Conservation (phyloP, 2,888 invertebrate genomes). For the Andrena chrysosceles region DNA sequence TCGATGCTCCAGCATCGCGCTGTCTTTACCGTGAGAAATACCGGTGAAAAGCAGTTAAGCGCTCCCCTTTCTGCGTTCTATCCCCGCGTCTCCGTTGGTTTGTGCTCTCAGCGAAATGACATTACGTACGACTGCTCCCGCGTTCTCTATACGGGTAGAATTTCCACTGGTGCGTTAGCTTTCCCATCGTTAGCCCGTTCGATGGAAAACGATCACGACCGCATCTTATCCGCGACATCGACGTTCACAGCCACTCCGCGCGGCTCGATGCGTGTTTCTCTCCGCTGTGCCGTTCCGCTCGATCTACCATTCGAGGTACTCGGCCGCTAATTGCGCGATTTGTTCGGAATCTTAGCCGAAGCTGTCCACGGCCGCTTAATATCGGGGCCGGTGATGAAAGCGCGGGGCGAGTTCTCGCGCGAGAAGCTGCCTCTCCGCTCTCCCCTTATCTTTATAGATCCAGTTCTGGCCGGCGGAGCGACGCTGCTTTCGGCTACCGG, state of each 20-base stretch:
- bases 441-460: conserved; percentile 64
- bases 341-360: conserved; percentile 54
- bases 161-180: background rate
- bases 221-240: conserved; percentile 10
- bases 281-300: conserved; percentile 15
- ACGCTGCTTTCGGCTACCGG: conserved; percentile 53
- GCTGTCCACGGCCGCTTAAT: conserved; percentile 18
- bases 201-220: background rate
- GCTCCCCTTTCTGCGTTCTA: background rate
- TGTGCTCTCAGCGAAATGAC: background rate
- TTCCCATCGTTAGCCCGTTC: conserved; percentile 29
- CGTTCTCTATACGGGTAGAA: background rate
- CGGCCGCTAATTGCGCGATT: conserved; percentile 65
- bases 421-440: background rate
- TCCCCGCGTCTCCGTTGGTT: background rate
- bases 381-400: conserved; percentile 40
- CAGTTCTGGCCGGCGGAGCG: conserved; percentile 44
- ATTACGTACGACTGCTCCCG: background rate
- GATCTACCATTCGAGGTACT: conserved; percentile 20
- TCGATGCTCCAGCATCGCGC: background rate
- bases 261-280: conserved; percentile 18
- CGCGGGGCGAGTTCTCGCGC: conserved; percentile 24
- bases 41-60: background rate
- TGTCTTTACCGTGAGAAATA: conserved; percentile 26
- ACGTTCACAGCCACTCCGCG: background rate